These are phyloP conservation scores for Aphaenogaster floridana DNA, from an alignment of 1,140 invertebrate species.

Conservation along the genomic window DNA sequence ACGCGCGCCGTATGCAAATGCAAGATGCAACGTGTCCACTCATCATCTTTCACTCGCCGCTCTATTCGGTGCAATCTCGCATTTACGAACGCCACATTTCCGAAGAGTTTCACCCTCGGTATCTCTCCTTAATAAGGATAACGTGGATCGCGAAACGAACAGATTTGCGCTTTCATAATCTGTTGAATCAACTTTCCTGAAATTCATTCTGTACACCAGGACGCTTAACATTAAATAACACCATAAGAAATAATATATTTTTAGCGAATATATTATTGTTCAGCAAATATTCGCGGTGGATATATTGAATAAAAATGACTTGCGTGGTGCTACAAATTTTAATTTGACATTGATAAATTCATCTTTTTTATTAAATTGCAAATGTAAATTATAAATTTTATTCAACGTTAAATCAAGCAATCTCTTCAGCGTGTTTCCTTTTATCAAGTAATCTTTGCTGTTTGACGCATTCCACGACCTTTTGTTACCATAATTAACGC, in stretches of 20 bases:
- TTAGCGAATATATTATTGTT: background rate
- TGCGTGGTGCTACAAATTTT: background rate
- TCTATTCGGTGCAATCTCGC: slow-evolving; percentile 18
- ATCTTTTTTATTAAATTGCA: background rate
- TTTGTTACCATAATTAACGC: background rate
- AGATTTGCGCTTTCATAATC: slow-evolving; percentile 14
- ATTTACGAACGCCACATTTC: slow-evolving; percentile 23
- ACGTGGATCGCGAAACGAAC: background rate
- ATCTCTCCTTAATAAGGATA: background rate
- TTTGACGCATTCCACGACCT: background rate
- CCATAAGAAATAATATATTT: background rate
- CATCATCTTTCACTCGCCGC: slow-evolving; percentile 30
- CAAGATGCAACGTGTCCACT: slow-evolving; percentile 21
- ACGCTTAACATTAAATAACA: background rate
- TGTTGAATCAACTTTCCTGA: background rate
- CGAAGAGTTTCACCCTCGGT: background rate
- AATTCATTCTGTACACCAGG: background rate
- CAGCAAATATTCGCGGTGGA: background rate
- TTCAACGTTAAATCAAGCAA: background rate
- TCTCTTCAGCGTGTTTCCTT: background rate
- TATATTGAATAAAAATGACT: background rate
- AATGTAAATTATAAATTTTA: background rate
- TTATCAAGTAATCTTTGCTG: background rate
- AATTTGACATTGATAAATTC: background rate
- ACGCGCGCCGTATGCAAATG: slow-evolving; percentile 15